A percentile compares a stretch with the other conserved stretches of the same genome.
Conservation (phyloP, 1,140 invertebrate species). For the Aradophagus sp. region DNA sequence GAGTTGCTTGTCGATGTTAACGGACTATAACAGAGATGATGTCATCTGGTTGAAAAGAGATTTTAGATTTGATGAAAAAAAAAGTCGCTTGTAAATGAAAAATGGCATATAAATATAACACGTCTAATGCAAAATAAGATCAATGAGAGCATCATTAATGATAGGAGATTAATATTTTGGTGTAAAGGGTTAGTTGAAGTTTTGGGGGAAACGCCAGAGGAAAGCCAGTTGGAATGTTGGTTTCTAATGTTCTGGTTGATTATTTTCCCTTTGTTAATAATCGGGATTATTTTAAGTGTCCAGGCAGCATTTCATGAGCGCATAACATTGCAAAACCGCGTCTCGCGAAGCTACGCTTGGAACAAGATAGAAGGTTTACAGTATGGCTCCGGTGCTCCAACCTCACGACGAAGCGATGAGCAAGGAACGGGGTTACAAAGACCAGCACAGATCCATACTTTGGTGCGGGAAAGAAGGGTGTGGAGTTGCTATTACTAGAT, state of each 20-base stretch:
- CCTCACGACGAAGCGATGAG: conserved; percentile 64
- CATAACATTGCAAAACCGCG: conserved; percentile 61
- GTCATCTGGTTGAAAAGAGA: conserved; percentile 9
- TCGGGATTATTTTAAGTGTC: conserved; percentile 48
- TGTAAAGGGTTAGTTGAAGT: no score
- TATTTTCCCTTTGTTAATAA: conserved; percentile 28
- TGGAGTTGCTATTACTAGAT: conserved; percentile 69
- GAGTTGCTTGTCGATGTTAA: conserved; percentile 13
- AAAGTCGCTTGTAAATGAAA: no score
- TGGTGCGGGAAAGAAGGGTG: conserved; percentile 75
- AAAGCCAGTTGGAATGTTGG: no score
- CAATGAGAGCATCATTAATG: no score
- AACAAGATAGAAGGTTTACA: conserved; percentile 61
- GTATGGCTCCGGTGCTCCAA: conserved; percentile 65
- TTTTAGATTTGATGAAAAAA: conserved; percentile 3
- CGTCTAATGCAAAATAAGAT: no score
- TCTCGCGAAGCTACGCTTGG: conserved; percentile 60
- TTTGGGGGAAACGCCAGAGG: no score
- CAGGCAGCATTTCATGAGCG: conserved; percentile 56
- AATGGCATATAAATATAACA: no score
- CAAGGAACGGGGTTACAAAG: conserved; percentile 67
- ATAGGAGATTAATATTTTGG: no score
- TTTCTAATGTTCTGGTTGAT: conserved; percentile 2
- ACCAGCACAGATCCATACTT: conserved; percentile 74
- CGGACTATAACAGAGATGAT: conserved; percentile 6